Conservation (phyloP, 2,888 invertebrate species). For the Metacarcinus magister region DNA sequence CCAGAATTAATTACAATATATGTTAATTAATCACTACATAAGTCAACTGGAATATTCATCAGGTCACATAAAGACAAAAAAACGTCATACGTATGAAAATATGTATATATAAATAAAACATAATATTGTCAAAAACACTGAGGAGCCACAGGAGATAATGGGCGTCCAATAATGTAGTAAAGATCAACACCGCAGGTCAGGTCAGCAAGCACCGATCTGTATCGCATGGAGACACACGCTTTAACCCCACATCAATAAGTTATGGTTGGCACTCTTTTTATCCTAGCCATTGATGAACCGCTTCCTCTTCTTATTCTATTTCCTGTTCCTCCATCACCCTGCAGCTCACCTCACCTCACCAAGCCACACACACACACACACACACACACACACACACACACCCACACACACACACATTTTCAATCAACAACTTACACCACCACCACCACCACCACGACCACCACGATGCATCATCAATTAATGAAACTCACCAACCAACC, state of each 20-base stretch:
- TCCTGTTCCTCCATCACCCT: not conserved
- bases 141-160: no score
- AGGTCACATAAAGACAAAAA: not conserved
- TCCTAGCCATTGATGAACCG: not conserved
- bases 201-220: no score
- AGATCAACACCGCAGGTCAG: no score
- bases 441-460: not conserved
- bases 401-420: slow-evolving; percentile 8
- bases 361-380: not conserved
- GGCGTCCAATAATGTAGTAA: no score
- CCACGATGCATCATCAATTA: no score
- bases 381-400: not conserved
- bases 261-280: not conserved
- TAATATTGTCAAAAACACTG: no score
- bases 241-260: not conserved
- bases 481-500: no score
- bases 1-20: not conserved
- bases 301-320: not conserved
- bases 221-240: not conserved
- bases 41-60: not conserved
- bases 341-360: not conserved
- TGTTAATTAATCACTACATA: not conserved
- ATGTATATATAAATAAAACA: not conserved
- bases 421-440: not conserved
- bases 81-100: not conserved